Evolutionary conservation across 2,888 invertebrate genomes (phyloP), one percentile per base, ranked within the genome.

Genomic region (Thymelicus acteon): DNA sequence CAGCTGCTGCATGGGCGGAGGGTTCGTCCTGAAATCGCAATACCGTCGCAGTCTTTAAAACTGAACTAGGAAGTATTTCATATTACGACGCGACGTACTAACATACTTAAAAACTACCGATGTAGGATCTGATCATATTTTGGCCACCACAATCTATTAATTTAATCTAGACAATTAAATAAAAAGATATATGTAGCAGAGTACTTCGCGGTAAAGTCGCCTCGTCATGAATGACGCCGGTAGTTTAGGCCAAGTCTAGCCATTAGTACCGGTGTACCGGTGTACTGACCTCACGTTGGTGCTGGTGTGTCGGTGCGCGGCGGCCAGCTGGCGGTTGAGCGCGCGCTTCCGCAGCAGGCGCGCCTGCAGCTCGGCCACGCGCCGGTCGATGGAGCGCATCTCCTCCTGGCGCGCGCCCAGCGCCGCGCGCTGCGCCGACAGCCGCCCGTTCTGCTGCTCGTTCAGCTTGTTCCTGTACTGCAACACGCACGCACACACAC

Each of bases 381-480:
- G 95, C 80, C 97, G 96, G 93, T 99, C 99, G 84, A 99, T 98
- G 80, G 97, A 96, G 71, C 97, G 95, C 95, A 98, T 96, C 92
- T 99, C 98, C 77, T 98, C 98, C 85, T 98, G 98, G 63, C 98
- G 95, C 79, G 97, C 97, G 69, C 97, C 97, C 80, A 99, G 93
- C 58, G 98, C 97, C 81, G 98, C 97, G 74, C 98, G 95, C 90
- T 99, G 98, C 79, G 97, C 97, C 75, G 97, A 97, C 79, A 99
- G 95, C 80, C 98, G 96, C 77, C 96, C 97, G 94, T 97, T 98
- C 93, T 98, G 98, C 88, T 99, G 98, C 90, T 98, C 97, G 90
- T 98, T 98, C 90, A 99, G 94, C 90, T 98, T 98, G 94, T 98
- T 99, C 74, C 98, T 98, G 87, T 98, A 98, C 98, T 99, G 94